A percentile compares a stretch with the other conserved stretches of the same genome.
Evolutionary conservation across 2,888 invertebrate species (phyloP).

Genomic region (Calliopum simillimum): DNA sequence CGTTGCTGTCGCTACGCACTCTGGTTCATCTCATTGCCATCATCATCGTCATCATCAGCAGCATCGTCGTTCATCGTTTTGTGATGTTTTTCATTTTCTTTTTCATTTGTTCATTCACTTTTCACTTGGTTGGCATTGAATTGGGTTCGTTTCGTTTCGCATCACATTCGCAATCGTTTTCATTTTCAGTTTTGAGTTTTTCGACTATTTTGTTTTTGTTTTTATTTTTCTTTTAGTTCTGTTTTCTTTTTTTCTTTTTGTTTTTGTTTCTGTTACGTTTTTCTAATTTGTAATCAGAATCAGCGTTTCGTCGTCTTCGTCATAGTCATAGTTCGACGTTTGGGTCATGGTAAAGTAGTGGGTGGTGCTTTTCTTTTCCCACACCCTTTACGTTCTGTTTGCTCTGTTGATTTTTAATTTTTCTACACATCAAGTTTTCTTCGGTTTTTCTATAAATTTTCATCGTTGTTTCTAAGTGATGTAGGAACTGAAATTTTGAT

Average conservation of each 20-base stretch:
- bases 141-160: slow-evolving; percentile 9
- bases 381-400: neutral
- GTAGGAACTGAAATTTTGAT: neutral
- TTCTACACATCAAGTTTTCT: neutral
- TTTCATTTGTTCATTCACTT: slow-evolving; percentile 27
- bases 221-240: neutral
- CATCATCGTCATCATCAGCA: slow-evolving; percentile 38
- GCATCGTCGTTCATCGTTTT: slow-evolving; percentile 1
- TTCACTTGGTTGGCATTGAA: slow-evolving; percentile 25
- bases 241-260: neutral
- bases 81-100: slow-evolving; percentile 20
- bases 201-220: neutral
- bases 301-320: neutral
- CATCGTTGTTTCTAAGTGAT: neutral
- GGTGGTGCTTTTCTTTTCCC: neutral
- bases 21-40: slow-evolving; percentile 37
- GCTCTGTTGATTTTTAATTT: slow-evolving; percentile 15
- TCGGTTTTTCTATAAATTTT: neutral
- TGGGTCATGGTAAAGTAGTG: slow-evolving; percentile 15
- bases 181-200: neutral
- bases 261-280: neutral
- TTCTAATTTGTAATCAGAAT: slow-evolving; percentile 24
- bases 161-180: neutral
- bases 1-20: slow-evolving; percentile 11
- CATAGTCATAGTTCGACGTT: too few species aligned